Evolutionary conservation across 2,113 vertebrate genomes (phyloP), one percentile per base, ranked within the genome.

Genomic region (Heterochromis multidens): DNA sequence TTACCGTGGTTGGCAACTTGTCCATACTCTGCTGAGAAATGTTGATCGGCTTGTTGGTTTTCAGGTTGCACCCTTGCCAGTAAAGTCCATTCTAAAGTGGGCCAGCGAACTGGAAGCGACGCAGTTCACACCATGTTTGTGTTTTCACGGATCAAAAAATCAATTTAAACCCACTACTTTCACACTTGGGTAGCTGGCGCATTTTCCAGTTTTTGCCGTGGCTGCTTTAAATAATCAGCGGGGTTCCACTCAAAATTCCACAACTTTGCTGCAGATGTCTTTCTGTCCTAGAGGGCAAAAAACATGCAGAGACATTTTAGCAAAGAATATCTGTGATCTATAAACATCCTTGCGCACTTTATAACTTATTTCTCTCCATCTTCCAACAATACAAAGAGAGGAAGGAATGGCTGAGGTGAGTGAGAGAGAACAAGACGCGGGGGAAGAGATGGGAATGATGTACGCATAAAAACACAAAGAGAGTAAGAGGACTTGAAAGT

Each of bases 121-220:
- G 8, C 90, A 80, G 46, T 90, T 92, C 87, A 90, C 93, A 93
- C 85, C 81, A 83, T 85, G 63, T 90, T 91, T 86, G 89, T 80
- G 79, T 91, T 91, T 89, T 89, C 83, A 84, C 84, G 76, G 85
- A 80, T 90, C 37, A 63, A 81, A 74, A n/a, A 91, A 90, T 89
- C 80, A 88, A 86, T 93, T 89, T 87, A 83, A 88, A 88, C 77
- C 13, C 72, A 70, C 52, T 65, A 77, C 79, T 91, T 89, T 90
- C 87, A 90, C 91, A 90, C 87, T 80, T 52, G 57, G 62, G 63
- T 81, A 61, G 72, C 40, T 84, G 82, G 56, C 52, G 2, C 14
- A 43, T 84, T 82, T 46, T 88, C 11, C 85, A 88, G 65, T 54
- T 80, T 87, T 84, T 85, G 70, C 67, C n/a, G 56, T 81, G 63